Base-by-base conservation (phyloP, 2,888 invertebrate genomes). In the Meandrusa payeni region DNA sequence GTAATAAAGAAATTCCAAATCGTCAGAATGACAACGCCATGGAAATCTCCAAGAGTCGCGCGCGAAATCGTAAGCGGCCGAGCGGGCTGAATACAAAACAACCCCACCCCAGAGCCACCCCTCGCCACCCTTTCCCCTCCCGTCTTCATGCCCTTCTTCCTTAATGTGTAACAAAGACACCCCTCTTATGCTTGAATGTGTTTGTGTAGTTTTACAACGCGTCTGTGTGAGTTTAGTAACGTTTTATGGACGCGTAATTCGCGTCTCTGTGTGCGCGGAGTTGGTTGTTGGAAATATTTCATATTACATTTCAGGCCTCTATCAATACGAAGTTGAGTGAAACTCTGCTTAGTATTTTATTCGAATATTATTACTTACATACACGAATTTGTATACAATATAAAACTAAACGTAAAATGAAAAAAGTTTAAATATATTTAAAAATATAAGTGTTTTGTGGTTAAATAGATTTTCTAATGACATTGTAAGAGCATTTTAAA, bases 91-190 rank as follows among this genome's bases (percentile, higher is more conserved):
- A 86, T 86, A 86, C 86, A 83, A 86, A 86, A 85, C 71, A 19
- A 50, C 51, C 58, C 57, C 52, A 60, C 55, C 61, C 66, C 28
- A 6, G 22, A 19, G 15, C 29, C 55, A 47, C 50, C 58, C 66
- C 59, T 50, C 52, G 59, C 49, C 57, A 57, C 53, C 50, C 41
- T 34, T 44, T 50, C 40, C 41, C 57, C 55, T 61, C 61, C 76
- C 68, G 66, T 77, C 81, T 77, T 80, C 70, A 70, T 76, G 72
- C 82, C 82, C 81, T 79, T 79, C 78, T 83, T 85, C 86, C 85
- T 83, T 85, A 85, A 83, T 81, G 74, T 76, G 75, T 82, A 86
- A 86, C 86, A 86, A 87, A 87, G 87, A 86, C 85, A 74, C 85
- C 85, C 85, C 85, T 78, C 82, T 82, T 83, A 79, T 66, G 69